Base-by-base conservation (phyloP, 2,888 invertebrate genomes). In the Onthophagus sagittarius region DNA sequence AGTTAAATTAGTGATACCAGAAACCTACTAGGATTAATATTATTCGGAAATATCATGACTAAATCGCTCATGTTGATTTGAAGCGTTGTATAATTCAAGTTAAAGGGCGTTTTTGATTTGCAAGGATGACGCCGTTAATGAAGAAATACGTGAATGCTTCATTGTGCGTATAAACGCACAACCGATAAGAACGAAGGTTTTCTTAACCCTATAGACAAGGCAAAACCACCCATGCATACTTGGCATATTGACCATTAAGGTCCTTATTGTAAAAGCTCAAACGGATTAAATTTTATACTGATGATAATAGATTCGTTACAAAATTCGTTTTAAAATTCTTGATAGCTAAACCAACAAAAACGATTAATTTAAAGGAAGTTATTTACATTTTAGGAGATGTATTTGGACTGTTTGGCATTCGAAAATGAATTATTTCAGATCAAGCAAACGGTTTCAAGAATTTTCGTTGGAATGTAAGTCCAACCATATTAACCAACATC, bases 241-340 rank as follows among this genome's bases (percentile, higher is more conserved):
- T 70, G 76, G n/a, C 78, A 78, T 65, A 74, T 77, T 5, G 79
- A 78, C 62, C 79, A 78, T 70, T 33, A 77, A 7, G 78, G 78
- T 7, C 76, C 79, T 11, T 79, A 76, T 63, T 63, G 71, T 13
- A 74, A 33, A 67, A 77, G 75, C 70, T 62, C 7, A 15, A 74
- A 33, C 23, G 71, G 77, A 33, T 70, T 76, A 69, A 64, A n/a
- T n/a, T n/a, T n/a, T 39, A 6, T 80, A 11, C 70, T 80, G 14
- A n/a, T n/a, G n/a, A n/a, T n/a, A 74, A 63, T n/a, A n/a, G 74
- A 79, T 75, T 74, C 67, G 15, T n/a, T n/a, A n/a, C n/a, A n/a
- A n/a, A n/a, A n/a, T n/a, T n/a, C n/a, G 77, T 78, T 69, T 77
- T 76, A 9, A 78, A 77, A 64, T 77, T 73, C 64, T 71, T 70